Evolutionary conservation across 2,797 vertebrate species (phyloP).

Genomic region (Leptoclinus maculatus): DNA sequence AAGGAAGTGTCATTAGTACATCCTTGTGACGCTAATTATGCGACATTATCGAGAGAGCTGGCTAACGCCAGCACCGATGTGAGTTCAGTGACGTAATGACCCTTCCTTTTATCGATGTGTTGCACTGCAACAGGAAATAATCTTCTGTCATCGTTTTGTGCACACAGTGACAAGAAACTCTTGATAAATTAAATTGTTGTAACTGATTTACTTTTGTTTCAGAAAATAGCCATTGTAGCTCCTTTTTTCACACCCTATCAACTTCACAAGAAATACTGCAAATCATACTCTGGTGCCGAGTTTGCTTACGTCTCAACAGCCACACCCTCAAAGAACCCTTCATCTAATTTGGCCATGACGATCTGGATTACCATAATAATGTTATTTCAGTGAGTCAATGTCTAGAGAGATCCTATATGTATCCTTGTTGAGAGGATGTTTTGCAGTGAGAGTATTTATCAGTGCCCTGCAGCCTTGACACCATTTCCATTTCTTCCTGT

Average conservation of each 20-base stretch:
- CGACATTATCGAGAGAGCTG: no score
- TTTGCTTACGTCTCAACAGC: background rate
- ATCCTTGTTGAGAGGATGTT: background rate
- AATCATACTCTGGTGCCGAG: background rate
- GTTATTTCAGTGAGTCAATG: background rate
- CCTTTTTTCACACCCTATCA: background rate
- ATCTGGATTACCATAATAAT: background rate
- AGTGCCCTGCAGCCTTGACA: conserved; percentile 39
- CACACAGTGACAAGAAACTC: background rate
- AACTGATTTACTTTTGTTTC: background rate
- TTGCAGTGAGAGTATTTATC: conserved; percentile 37
- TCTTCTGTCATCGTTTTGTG: background rate
- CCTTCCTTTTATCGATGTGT: no score
- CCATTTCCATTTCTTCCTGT: conserved; percentile 40
- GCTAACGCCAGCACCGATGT: no score
- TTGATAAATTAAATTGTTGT: background rate
- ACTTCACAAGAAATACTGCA: background rate
- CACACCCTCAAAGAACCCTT: background rate
- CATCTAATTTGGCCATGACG: background rate
- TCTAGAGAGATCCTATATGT: conserved; percentile 11
- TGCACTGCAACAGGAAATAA: background rate
- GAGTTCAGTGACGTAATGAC: no score
- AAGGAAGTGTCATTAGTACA: no score
- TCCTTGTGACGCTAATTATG: no score
- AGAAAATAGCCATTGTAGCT: background rate